Base-by-base conservation (phyloP, 1,140 invertebrate genomes). In the Panulirus ornatus region DNA sequence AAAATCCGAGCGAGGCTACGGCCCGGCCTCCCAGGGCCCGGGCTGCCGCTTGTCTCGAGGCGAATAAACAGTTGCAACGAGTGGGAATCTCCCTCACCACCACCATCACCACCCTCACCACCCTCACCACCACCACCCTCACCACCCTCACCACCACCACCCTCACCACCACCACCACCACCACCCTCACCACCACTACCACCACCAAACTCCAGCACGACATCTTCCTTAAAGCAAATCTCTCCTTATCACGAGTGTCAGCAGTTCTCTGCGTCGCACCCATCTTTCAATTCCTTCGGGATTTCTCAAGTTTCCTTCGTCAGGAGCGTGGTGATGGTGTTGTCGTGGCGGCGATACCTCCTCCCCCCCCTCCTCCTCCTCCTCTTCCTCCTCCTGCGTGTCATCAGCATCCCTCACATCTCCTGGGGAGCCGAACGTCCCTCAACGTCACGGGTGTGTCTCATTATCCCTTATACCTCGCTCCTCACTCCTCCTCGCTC, bases 171-270 rank as follows among this genome's bases (percentile, higher is more conserved):
- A 19, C 71, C 2, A 6, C 1, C 16, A 11, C 34, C 22, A 34
- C 8, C 34, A 75, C 71, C 27, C 16, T 36, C 19, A 2, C 71
- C 63, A 70, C 63, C 63, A n/a, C 22, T 34, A 14, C 1, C 66
- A 36, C 66, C 66, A 1, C 73, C 19, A 34, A 34, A 44, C 73
- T 22, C 19, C 16, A 6, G 5, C 71, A 30, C 71, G 19, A 38
- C 73, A 76, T 73, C 73, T 40, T 76, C 73, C 42, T 76, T 76
- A 76, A 42, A 38, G 73, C 73, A 76, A 76, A 76, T 76, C 73
- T 44, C 38, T 11, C 36, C 73, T 76, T 76, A 76, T 76, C 38
- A 76, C n/a, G 73, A 34, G 73, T 19, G 73, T 16, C 34, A 19
- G 40, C 40, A 76, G 9, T 76, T 44, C 73, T 76, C 73, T 40